phyloP scores from a whole-genome alignment of 2,888 invertebrate species.

The Drosophila bunnanda region DNA sequence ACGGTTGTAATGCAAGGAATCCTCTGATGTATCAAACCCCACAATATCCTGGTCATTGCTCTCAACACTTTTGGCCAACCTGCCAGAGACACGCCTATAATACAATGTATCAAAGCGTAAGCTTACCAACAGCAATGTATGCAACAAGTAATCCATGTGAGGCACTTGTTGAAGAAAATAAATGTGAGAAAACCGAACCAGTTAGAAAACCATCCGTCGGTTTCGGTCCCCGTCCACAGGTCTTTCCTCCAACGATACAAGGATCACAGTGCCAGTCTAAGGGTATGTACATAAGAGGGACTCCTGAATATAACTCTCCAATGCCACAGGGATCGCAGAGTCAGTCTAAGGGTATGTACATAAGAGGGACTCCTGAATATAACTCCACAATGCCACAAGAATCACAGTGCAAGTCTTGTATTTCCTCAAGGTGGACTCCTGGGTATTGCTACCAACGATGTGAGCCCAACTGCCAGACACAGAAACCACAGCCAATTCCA shows the following conservation, averaged over 20 bases:
- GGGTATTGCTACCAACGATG: neutral
- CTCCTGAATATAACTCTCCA: neutral
- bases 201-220: neutral
- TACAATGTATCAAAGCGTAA: neutral
- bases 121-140: neutral
- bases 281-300: neutral
- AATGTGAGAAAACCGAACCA: neutral
- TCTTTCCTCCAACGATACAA: neutral
- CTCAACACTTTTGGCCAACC: neutral
- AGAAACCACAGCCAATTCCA: neutral
- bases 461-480: neutral
- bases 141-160: neutral
- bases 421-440: neutral
- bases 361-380: neutral
- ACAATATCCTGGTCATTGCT: neutral
- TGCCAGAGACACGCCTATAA: neutral
- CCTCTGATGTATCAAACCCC: neutral
- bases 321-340: neutral
- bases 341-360: neutral
- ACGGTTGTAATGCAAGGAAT: neutral
- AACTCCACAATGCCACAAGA: too few relatives aligned
- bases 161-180: neutral
- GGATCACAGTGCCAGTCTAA: neutral
- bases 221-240: neutral
- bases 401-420: neutral